phyloP scores from a whole-genome alignment of 2,888 invertebrate genomes.

The Noctuana brunneofusca region DNA sequence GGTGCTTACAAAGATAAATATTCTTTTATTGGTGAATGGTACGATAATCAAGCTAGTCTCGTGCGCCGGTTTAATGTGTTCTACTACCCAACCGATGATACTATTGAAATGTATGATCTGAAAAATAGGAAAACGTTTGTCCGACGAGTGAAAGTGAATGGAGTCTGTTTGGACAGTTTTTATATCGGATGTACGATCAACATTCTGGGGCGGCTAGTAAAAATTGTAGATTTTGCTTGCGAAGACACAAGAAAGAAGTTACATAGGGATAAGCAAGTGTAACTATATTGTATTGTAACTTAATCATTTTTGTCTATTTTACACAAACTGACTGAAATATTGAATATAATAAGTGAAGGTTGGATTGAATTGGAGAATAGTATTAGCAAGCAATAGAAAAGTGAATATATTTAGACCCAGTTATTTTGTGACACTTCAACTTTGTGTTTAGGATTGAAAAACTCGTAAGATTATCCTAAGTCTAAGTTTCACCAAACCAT shows the following conservation, averaged over 20 bases:
- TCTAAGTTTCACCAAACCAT: too few relatives aligned
- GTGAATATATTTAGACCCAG: too few relatives aligned
- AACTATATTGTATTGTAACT: slow-evolving; percentile 45
- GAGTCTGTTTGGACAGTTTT: slow-evolving; percentile 85
- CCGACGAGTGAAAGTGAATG: slow-evolving; percentile 86
- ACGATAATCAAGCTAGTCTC: slow-evolving; percentile 89
- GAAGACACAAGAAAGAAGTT: slow-evolving; percentile 85
- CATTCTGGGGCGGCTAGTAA: slow-evolving; percentile 88
- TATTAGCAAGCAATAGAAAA: too few relatives aligned
- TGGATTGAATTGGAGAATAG: too few relatives aligned
- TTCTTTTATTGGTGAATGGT: slow-evolving; percentile 92
- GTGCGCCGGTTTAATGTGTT: slow-evolving; percentile 89
- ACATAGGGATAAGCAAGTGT: slow-evolving; percentile 86
- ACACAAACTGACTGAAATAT: too few relatives aligned
- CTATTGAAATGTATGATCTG: slow-evolving; percentile 90
- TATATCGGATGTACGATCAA: slow-evolving; percentile 88
- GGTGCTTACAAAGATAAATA: slow-evolving; percentile 80
- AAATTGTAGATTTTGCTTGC: slow-evolving; percentile 89
- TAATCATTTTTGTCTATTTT: not conserved
- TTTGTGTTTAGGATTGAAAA: too few relatives aligned
- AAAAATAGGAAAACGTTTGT: slow-evolving; percentile 85
- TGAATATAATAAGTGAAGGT: too few relatives aligned
- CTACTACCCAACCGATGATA: slow-evolving; percentile 89
- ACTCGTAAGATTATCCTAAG: too few relatives aligned
- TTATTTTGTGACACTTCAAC: too few relatives aligned